Evolutionary conservation across 1,140 invertebrate species (phyloP).

Genomic region (Caligus rogercresseyi): DNA sequence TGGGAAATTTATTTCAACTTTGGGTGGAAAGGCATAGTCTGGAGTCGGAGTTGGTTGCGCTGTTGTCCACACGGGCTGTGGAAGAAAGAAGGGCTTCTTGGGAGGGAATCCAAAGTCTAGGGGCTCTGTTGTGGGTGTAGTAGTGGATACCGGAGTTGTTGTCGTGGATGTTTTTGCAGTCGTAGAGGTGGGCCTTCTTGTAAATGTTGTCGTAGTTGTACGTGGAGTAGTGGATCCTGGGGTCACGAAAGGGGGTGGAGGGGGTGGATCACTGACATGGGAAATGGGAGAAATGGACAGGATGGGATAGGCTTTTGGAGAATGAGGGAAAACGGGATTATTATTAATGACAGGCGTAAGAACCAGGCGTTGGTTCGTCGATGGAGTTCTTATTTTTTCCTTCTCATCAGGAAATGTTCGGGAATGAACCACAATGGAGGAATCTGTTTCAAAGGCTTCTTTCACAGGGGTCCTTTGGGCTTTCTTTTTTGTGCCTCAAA

Average conservation of each 20-base stretch:
- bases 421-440: neutral
- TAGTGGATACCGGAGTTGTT: neutral
- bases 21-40: neutral
- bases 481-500: too few species aligned
- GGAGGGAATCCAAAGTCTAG: neutral
- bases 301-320: neutral
- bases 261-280: neutral
- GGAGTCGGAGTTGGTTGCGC: neutral
- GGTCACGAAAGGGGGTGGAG: neutral
- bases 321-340: neutral
- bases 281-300: neutral
- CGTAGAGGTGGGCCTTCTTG: too few species aligned
- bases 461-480: too few species aligned
- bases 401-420: neutral
- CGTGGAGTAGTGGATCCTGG: too few species aligned
- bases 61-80: neutral
- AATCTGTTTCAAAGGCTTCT: neutral
- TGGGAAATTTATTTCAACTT: neutral
- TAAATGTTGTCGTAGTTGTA: too few species aligned
- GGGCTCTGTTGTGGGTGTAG: neutral
- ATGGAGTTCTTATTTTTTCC: neutral
- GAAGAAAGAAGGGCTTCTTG: neutral
- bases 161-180: neutral
- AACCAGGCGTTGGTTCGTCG: neutral
- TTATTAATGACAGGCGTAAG: neutral